Base-by-base conservation (phyloP, 2,888 invertebrate species). In the Sminthurides aquaticus region DNA sequence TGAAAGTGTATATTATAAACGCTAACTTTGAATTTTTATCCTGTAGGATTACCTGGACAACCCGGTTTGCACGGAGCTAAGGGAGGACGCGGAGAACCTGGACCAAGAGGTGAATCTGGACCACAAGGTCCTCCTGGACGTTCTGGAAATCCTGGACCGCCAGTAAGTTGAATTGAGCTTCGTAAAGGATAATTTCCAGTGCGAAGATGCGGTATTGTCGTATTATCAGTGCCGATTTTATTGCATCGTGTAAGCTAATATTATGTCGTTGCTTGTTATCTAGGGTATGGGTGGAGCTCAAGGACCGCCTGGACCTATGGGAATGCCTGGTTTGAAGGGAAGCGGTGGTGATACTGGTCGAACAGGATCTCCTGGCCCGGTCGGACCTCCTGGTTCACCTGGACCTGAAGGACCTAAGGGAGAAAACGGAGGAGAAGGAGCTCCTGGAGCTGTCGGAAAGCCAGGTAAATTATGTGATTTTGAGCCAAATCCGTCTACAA, bases 351-450 rank as follows among this genome's bases (percentile, higher is more conserved):
- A 89, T 74, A 77, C 81, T 8, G 90, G 90, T 18, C 81, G 87
- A 69, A 81, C 85, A 1, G 90, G 89, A 3, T 78, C 82, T 49
- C 80, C 84, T 1, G 89, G 90, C 0, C 77, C 79, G 2, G 74
- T 84, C 64, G 91, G 91, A 2, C 80, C 84, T 24, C 85, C 87
- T 29, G 91, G 91, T 22, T 79, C 84, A 1, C 84, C 84, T 18
- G 91, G 91, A 34, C 76, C 81, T 2, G 88, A 89, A 76, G 90
- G 90, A 55, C 79, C 81, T 25, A 90, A 89, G 78, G 91, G 90
- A 15, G 89, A 89, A 76, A 81, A 75, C 52, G 81, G 90, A 3
- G 83, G 85, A 59, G 75, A 84, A 55, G 92, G 93, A 18, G 83
- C 84, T 0, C 80, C 84, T 57, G 91, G 90, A 8, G 83, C 82